These are phyloP conservation scores for Dryocosmus kuriphilus DNA, from an alignment of 2,888 invertebrate species.

Conservation along the genomic window DNA sequence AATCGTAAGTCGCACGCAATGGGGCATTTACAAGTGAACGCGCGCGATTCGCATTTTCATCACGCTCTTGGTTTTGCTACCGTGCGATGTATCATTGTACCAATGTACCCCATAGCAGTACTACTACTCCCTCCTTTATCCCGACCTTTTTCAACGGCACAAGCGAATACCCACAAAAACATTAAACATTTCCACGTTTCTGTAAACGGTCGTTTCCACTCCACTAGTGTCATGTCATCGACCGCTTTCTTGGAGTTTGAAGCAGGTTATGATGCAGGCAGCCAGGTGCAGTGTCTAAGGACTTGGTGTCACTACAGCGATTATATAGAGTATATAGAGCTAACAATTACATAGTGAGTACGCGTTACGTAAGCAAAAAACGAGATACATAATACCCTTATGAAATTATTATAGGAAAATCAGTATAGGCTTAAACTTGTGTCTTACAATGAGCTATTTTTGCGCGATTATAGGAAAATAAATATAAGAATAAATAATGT, in stretches of 20 bases:
- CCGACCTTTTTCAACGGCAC: conserved; percentile 1
- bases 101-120: too few relatives aligned
- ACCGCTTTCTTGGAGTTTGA: conserved; percentile 28
- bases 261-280: conserved; percentile 65
- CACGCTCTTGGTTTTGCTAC: conserved; percentile 22
- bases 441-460: too few relatives aligned
- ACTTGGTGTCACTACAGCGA: conserved; percentile 13
- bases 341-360: conserved; percentile 1
- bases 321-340: too few relatives aligned
- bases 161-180: conserved; percentile 3
- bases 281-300: conserved; percentile 67
- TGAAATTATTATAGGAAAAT: too few relatives aligned
- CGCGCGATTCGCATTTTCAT: conserved; percentile 35
- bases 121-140: neutral
- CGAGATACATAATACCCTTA: too few relatives aligned
- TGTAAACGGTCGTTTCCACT: conserved; percentile 38
- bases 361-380: neutral
- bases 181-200: conserved; percentile 32
- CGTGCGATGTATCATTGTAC: too few relatives aligned
- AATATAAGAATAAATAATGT: too few relatives aligned
- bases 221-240: conserved; percentile 38
- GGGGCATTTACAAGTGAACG: conserved; percentile 26
- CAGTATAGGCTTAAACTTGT: too few relatives aligned
- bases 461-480: too few relatives aligned
- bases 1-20: conserved; percentile 30